Evolutionary conservation across 2,797 vertebrate species (phyloP).

Genomic region (Spinibarbus caldwelli): DNA sequence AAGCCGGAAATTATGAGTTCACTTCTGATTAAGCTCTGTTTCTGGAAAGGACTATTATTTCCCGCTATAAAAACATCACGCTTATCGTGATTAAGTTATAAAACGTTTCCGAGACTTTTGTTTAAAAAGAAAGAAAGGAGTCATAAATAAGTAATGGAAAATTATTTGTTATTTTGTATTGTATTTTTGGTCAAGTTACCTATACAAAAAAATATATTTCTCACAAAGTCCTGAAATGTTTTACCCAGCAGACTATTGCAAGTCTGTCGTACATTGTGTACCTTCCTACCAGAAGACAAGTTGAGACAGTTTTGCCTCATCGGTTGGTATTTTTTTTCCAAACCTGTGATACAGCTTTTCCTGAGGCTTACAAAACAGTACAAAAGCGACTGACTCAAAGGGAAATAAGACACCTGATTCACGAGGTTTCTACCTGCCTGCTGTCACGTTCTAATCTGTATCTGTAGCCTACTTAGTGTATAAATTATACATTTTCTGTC

Average conservation of each 20-base stretch:
- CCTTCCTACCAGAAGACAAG: neutral
- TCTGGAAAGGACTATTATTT: neutral
- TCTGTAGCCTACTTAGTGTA: neutral
- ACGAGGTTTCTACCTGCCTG: conserved; percentile 38
- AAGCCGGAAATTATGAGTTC: neutral
- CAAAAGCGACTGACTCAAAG: conserved; percentile 26
- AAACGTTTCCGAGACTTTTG: neutral
- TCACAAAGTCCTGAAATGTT: neutral
- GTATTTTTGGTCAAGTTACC: neutral
- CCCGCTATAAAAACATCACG: neutral
- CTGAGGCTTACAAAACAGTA: neutral
- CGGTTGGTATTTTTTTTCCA: neutral
- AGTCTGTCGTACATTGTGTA: neutral
- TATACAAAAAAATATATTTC: neutral
- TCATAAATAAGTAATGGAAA: neutral
- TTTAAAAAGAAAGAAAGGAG: neutral
- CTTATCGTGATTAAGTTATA: neutral
- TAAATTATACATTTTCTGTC: neutral
- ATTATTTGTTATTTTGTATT: neutral
- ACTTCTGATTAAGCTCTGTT: neutral
- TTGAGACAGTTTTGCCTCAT: neutral
- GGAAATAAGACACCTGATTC: conserved; percentile 43
- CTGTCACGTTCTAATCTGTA: conserved; percentile 40
- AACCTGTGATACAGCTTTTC: neutral
- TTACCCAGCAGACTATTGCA: neutral